Base-by-base conservation (phyloP, 2,888 invertebrate species). In the Orthosia incerta region DNA sequence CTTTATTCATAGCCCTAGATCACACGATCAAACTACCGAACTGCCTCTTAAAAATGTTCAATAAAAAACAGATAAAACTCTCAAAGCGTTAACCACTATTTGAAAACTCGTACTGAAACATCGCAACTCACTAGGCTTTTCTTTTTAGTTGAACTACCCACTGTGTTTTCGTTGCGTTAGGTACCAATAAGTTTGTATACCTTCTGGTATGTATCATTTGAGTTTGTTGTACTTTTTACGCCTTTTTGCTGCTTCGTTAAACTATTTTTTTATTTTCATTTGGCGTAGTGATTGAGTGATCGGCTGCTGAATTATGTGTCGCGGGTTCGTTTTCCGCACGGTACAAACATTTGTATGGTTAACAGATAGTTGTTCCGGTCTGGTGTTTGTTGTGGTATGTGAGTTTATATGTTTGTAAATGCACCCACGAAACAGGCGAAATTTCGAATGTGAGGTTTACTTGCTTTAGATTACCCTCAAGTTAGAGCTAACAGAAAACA, bases 71-170 rank as follows among this genome's bases (percentile, higher is more conserved):
- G 15, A 72, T 55, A 50, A 53, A 76, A 50, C 20, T 23, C 20
- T 7, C 53, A 12, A 20, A 73, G 20, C 18, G 53, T 26, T 63
- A 59, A 63, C 79, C 53, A 45, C 48, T 55, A 55, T 79, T 64
- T 13, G 73, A 59, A 63, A 76, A 48, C 23, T 63, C 57, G 50
- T 9, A 57, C 31, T 57, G 50, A 64, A 75, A 63, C 56, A 45
- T 46, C 46, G 62, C 51, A 62, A 72, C 26, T 71, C 61, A 31
- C 55, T 61, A 18, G 11, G 3, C 39, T 79, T 78, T 79, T 56
- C 16, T 55, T 75, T 78, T 75, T 62, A 62, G 20, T 71, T 79
- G 0, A 39, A 71, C 50, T 51, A 71, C 56, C 56, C 45, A 18
- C n/a, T 9, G 18, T 61, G 16, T 71, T 9, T 46, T 26, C 23